Evolutionary conservation across 2,113 vertebrate species (phyloP), one percentile per base, ranked within the genome.

Genomic region (Polyodon spathula): DNA sequence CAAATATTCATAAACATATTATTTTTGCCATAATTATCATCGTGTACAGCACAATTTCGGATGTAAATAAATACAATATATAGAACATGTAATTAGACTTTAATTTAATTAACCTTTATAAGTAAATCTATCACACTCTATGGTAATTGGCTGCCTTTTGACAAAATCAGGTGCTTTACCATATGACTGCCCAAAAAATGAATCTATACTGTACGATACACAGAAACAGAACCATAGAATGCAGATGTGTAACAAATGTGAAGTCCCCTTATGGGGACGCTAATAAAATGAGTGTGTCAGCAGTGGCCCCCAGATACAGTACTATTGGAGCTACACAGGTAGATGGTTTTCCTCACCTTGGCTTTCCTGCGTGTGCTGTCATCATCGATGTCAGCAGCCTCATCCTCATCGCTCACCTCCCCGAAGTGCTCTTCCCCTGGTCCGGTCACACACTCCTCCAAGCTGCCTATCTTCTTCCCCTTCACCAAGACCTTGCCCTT

Each of bases 401-500:
- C 73, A 0, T 88, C 87, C 44, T 87, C 79, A 2, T 90, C 85
- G 0, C 80, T 86, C 0, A 67, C 71, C 54, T 92, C 91, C 0
- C 82, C 86, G 0, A 78, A 65, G 5, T 79, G 56, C n/a, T 89
- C 84, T 14, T 84, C 84, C 6, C 66, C 80, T 1, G 69, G 71
- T 4, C 86, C 87, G 0, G 79, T 84, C 56, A 88, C 53, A 4
- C 17, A 79, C 14, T 84, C 88, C 58, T 84, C 78, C 27, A 86
- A 66, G 0, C 81, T 66, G 1, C 75, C 81, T 0, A 91, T 87
- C 76, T 93, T 95, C 78, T 95, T 97, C 40, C 91, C 93, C 71
- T 98, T 98, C 59, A 98, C 68, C 63, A 97, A 67, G 60, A 97
- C 88, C 71, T 91, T 97, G 37, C 88, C 79, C 58, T 77, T 89